A percentile compares a stretch with the other conserved stretches of the same genome.
Conservation (phyloP, 1,140 invertebrate species). For the Magallana ariakensis region DNA sequence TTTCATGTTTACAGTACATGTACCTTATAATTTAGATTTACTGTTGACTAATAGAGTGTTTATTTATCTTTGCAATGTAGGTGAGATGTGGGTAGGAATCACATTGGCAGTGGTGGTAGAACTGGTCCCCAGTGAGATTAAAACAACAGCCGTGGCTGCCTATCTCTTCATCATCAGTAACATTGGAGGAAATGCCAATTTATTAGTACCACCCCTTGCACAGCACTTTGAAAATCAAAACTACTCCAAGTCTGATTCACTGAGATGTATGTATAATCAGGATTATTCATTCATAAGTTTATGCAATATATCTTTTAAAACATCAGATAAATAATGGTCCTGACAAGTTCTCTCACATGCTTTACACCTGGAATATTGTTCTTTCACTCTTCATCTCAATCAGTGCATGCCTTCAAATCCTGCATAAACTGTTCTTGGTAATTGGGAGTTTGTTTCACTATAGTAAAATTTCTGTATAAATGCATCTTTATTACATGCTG, state of each 20-base stretch:
- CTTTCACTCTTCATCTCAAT: neutral
- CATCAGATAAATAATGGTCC: neutral
- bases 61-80: conserved; percentile 58
- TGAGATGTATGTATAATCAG: conserved; percentile 68
- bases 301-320: neutral
- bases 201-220: conserved; percentile 74
- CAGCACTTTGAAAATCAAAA: conserved; percentile 63
- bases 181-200: conserved; percentile 77
- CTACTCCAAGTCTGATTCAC: conserved; percentile 59
- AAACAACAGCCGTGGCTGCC: conserved; percentile 74
- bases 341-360: neutral
- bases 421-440: too few species aligned
- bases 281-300: neutral
- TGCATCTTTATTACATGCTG: neutral
- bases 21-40: too few species aligned
- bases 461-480: neutral
- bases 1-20: too few species aligned
- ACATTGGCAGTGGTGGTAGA: conserved; percentile 75
- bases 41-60: too few species aligned
- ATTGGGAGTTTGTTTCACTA: too few species aligned
- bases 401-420: neutral
- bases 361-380: too few species aligned
- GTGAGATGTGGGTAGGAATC: conserved; percentile 79
- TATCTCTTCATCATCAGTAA: conserved; percentile 79
- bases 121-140: conserved; percentile 72